Base-by-base conservation (phyloP, 2,888 invertebrate species). In the Nomada ruficornis region DNA sequence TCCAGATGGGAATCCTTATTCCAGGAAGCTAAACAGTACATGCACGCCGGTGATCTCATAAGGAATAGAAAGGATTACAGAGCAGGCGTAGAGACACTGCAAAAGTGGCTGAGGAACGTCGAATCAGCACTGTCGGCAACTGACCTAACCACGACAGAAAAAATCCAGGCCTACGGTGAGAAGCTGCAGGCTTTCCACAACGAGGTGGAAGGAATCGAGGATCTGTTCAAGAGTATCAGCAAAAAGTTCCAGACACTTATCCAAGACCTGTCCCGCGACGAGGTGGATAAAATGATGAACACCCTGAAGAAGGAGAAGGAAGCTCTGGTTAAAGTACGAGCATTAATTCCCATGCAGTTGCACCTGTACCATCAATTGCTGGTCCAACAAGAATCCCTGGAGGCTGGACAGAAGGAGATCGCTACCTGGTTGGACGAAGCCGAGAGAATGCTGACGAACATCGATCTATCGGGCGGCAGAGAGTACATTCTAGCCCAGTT, bases 241-340 rank as follows among this genome's bases (percentile, higher is more conserved):
- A 98, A 98, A 93, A 97, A 97, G 76, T 98, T 98, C 94, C 98
- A 99, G 94, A 96, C 96, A 13, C 95, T 99, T 2, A 98, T 99
- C 72, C 98, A 97, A 80, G 98, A 98, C 92, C 95, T 98, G 72
- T 97, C 97, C 0, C 96, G 98, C 47, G 98, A 98, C 68, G 98
- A 98, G 90, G 98, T 99, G 0, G 98, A 98, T 89, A 96, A 96
- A 82, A 98, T 98, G 96, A 98, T 99, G 97, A 95, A 96, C 59
- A 96, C 96, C 2, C 94, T 99, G 62, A 98, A 98, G 91, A 96
- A 96, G 90, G 97, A 98, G 92, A 98, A 98, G 93, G 98, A 98
- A 92, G 96, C 97, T 0, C 94, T 98, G 15, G 98, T 98, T 0
- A 95, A 96, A 88, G 96, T 98, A 5, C 95, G 98, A 5, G 97